phyloP scores from a whole-genome alignment of 2,797 vertebrate species.

The Takifugu ocellatus region DNA sequence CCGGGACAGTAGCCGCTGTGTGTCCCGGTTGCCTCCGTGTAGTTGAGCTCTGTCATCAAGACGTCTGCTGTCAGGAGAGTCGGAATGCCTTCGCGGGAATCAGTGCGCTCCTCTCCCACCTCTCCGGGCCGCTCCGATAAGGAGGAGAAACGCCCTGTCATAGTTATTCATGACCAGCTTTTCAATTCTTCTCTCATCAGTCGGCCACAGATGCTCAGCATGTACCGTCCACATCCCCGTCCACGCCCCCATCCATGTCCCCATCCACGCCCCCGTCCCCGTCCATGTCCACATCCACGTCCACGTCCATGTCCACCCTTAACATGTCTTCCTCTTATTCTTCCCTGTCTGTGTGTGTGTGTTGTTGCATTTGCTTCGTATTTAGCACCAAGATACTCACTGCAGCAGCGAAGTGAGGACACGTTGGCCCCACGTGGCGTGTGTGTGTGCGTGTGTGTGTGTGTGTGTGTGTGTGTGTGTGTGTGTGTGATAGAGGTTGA shows the following conservation, averaged over 20 bases:
- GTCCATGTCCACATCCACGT: neutral
- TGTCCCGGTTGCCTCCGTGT: slow-evolving; percentile 50
- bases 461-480: too few species aligned
- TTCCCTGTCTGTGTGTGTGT: too few species aligned
- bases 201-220: slow-evolving; percentile 39
- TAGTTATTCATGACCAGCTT: slow-evolving; percentile 78
- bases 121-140: slow-evolving; percentile 73
- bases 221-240: slow-evolving; percentile 31
- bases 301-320: neutral
- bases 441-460: too few species aligned
- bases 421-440: too few species aligned
- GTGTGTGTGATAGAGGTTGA: too few species aligned
- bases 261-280: neutral
- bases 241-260: too few species aligned
- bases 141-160: slow-evolving; percentile 68
- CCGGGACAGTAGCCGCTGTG: slow-evolving; percentile 3
- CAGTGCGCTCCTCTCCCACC: slow-evolving; percentile 60
- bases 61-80: slow-evolving; percentile 70
- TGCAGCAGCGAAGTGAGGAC: too few species aligned
- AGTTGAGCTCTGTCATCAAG: slow-evolving; percentile 62
- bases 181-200: slow-evolving; percentile 53
- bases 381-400: too few species aligned
- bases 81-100: slow-evolving; percentile 61
- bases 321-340: too few species aligned
- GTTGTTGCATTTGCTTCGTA: too few species aligned